Percentiles rank a stretch among this genome's conserved stretches.
These are phyloP conservation scores for Willisornis vidua DNA, from an alignment of 2,113 vertebrate genomes.

Conservation along the genomic window DNA sequence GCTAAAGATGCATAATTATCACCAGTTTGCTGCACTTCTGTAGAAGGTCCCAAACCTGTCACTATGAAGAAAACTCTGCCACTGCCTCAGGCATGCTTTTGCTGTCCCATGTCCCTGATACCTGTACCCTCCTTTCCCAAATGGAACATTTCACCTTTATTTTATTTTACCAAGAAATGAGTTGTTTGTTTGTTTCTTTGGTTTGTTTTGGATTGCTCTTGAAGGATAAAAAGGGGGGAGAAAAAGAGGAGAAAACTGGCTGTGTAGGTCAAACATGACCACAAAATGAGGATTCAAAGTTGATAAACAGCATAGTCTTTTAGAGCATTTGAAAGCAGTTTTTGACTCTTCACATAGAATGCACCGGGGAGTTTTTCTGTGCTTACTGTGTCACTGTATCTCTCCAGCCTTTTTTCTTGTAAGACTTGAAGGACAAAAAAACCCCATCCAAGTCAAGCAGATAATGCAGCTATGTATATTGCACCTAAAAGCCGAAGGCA, in stretches of 20 bases:
- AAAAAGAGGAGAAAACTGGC: slow-evolving; percentile 21
- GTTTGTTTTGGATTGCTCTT: slow-evolving; percentile 39
- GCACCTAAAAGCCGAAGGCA: background rate
- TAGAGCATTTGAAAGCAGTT: background rate
- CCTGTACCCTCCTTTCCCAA: slow-evolving; percentile 39
- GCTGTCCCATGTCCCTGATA: slow-evolving; percentile 46
- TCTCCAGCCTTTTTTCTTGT: background rate
- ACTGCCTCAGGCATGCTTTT: slow-evolving; percentile 64
- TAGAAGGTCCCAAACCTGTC: background rate
- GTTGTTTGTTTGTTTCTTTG: slow-evolving; percentile 42
- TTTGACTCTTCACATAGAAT: background rate
- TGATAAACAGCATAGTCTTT: background rate
- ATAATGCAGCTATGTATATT: background rate
- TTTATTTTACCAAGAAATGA: slow-evolving; percentile 40
- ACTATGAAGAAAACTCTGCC: slow-evolving; percentile 25
- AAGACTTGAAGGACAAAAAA: background rate
- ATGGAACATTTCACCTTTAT: slow-evolving; percentile 44
- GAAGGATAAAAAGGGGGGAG: background rate
- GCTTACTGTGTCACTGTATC: background rate
- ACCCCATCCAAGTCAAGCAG: background rate
- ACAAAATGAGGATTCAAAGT: background rate
- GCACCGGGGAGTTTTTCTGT: background rate
- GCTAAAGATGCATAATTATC: slow-evolving; percentile 39
- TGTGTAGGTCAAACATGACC: background rate
- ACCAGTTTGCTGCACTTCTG: slow-evolving; percentile 21